Evolutionary conservation across 2,113 vertebrate genomes (phyloP).

Genomic region (Nycticryphes semicollaris): DNA sequence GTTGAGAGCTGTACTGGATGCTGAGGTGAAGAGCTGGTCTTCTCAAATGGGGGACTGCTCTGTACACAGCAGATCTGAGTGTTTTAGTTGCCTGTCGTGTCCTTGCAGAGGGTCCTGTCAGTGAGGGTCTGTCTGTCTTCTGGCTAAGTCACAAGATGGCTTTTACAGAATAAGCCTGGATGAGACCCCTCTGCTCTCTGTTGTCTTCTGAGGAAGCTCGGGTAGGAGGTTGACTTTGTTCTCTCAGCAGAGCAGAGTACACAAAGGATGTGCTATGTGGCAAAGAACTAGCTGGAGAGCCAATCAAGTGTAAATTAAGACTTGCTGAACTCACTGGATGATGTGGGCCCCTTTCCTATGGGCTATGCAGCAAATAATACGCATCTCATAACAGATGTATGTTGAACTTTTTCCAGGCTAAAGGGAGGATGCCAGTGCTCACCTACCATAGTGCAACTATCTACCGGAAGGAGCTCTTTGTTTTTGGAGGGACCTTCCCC

Average conservation of each 20-base stretch:
- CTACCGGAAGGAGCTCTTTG: slow-evolving; percentile 86
- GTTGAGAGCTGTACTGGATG: not conserved
- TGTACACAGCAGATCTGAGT: not conserved
- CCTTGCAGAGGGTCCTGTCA: not conserved
- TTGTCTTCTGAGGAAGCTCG: not conserved
- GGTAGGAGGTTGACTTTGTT: not conserved
- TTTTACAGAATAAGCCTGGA: not conserved
- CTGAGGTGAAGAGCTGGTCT: not conserved
- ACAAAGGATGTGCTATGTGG: not conserved
- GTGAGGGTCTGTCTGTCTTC: not conserved
- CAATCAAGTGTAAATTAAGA: not conserved
- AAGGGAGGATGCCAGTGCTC: slow-evolving; percentile 81
- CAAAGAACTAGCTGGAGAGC: not conserved
- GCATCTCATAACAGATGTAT: not conserved
- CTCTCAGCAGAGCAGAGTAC: not conserved
- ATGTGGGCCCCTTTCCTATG: not conserved
- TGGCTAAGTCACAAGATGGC: not conserved
- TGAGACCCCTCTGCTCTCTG: not conserved
- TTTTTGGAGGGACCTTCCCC: slow-evolving; percentile 84
- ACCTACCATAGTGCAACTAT: slow-evolving; percentile 83
- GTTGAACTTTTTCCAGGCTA: slow-evolving; percentile 72
- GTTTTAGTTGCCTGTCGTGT: not conserved
- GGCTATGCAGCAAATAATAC: not conserved
- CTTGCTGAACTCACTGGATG: not conserved
- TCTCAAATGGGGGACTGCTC: not conserved